These are phyloP conservation scores for Stichopus chloronotus DNA, from an alignment of 35 echinoderm and acorn worm species.

Conservation along the genomic window DNA sequence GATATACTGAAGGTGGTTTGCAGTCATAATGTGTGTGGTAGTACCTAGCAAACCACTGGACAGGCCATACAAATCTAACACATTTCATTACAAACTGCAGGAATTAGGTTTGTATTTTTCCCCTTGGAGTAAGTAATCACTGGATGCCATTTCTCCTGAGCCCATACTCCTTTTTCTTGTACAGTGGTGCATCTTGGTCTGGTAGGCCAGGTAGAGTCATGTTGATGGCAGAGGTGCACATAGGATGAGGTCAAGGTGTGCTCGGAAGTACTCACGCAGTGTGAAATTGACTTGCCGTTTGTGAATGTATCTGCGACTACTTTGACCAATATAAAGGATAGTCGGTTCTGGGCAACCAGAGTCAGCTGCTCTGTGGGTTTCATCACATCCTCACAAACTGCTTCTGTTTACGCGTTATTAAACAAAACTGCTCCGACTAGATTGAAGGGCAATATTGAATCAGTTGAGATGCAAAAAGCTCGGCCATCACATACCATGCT, in stretches of 20 bases:
- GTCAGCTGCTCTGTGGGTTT: not conserved
- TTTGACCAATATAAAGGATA: not conserved
- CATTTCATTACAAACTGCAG: no score
- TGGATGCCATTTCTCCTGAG: no score
- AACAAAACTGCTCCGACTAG: not conserved
- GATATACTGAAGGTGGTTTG: no score
- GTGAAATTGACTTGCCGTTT: not conserved
- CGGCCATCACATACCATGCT: not conserved
- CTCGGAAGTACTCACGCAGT: not conserved
- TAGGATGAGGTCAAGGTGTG: not conserved
- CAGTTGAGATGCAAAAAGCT: not conserved
- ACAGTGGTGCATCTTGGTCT: no score
- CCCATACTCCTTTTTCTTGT: no score
- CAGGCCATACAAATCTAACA: no score
- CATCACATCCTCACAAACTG: not conserved
- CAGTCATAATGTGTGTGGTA: no score
- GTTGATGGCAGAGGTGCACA: not conserved
- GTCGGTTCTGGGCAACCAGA: not conserved
- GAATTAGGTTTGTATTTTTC: no score
- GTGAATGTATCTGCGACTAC: not conserved
- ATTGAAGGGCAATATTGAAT: not conserved
- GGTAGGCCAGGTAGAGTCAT: no score
- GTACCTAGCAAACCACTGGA: no score
- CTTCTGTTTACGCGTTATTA: conserved; percentile 6
- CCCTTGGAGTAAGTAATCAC: no score